Base-by-base conservation (phyloP, 2,797 vertebrate species). In the Thaleichthys pacificus region DNA sequence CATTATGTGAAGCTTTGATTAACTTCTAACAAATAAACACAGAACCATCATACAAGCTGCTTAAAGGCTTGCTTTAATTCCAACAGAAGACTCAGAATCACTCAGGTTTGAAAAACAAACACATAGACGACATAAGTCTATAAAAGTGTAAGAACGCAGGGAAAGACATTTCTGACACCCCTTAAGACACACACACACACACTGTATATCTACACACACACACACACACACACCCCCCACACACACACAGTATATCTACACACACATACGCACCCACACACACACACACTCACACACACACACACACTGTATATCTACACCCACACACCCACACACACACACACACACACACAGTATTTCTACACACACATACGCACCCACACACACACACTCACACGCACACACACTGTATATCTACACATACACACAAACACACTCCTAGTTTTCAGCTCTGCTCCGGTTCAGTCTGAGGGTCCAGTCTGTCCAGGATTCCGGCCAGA, bases 401-500 rank as follows among this genome's bases (percentile, higher is more conserved):
- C 56, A 57, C 15, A n/a, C 51, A 54, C 51, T 42, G 38, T 42
- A 54, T 0, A 60, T 30, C 58, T 32, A 60, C 56, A 57, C 57
- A 58, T 2, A 61, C 22, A 26, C 58, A 61, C 58, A 61, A 5
- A 61, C 58, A 61, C 58, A 61, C 58, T 6, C 58, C 19, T 19
- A 58, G 5, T n/a, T 19, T 70, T 87, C 81, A 78, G 80, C 84
- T 84, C 61, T 80, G 61, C 54, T 56, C 51, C 60, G 19, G 49
- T 19, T 67, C 73, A 15, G 5, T 47, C 28, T 75, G 67, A 0
- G 73, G 74, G 82, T 94, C 92, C 76, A 93, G 90, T 86, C 91
- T 91, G 66, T 95, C 93, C 66, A 96, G 94, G 87, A 97, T 93
- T 11, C 93, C 93, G 17, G 95, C 95, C 83, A 97, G 82, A 3